Conservation (phyloP, 2,797 vertebrate species). For the Poliocrania exsul region DNA sequence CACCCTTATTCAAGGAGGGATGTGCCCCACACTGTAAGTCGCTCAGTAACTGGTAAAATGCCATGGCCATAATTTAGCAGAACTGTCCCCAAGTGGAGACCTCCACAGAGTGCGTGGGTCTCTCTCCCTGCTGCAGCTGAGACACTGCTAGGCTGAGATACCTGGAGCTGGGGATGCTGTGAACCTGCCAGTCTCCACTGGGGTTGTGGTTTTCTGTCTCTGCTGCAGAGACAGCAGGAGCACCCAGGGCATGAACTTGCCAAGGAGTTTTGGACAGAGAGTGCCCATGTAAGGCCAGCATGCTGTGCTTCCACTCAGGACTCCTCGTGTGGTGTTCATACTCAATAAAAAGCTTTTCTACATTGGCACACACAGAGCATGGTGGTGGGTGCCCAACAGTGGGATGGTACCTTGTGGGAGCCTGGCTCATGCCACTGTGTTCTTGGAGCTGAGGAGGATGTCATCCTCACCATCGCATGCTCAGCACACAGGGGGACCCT, state of each 20-base stretch:
- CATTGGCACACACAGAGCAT: rapidly evolving
- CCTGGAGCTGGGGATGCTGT: not conserved
- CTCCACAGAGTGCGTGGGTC: not conserved
- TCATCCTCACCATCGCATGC: rapidly evolving
- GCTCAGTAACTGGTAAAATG: not conserved
- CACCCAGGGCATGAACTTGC: not conserved
- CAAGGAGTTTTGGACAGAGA: not conserved
- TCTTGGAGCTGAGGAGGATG: not conserved
- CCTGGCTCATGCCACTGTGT: rapidly evolving
- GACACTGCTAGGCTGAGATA: not conserved
- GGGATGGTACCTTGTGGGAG: not conserved
- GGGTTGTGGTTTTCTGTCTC: not conserved
- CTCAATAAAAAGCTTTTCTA: not conserved
- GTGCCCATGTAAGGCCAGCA: not conserved
- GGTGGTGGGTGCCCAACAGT: rapidly evolving
- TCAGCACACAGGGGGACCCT: not conserved
- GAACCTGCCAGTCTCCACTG: not conserved
- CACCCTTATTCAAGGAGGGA: rapidly evolving
- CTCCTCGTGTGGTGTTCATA: not conserved
- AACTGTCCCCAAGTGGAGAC: not conserved
- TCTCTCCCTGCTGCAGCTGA: not conserved
- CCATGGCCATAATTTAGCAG: not conserved
- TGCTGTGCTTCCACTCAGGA: not conserved
- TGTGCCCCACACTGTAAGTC: rapidly evolving
- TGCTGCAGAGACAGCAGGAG: not conserved